phyloP scores from a whole-genome alignment of 1,140 invertebrate genomes.

The Cotesia chilonis region DNA sequence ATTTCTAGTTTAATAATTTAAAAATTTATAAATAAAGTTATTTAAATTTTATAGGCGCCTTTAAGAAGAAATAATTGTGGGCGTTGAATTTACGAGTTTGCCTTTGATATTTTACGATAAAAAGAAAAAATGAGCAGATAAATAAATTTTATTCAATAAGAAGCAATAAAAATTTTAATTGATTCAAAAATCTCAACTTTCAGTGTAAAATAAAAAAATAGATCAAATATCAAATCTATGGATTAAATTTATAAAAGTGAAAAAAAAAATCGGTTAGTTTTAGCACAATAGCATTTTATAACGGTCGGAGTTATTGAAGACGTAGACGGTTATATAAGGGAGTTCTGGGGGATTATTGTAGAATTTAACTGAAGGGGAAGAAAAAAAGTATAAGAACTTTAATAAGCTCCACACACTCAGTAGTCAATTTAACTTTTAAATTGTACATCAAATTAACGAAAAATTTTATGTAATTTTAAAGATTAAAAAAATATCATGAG shows the following conservation, averaged over 20 bases:
- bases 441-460: no score
- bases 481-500: no score
- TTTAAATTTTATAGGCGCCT: conserved; percentile 4
- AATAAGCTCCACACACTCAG: no score
- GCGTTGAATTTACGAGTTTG: not conserved
- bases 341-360: not conserved
- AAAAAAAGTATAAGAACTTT: conserved; percentile 19
- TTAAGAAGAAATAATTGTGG: conserved; percentile 7
- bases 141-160: no score
- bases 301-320: conserved; percentile 13
- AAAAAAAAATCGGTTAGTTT: conserved; percentile 11
- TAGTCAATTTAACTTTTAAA: no score
- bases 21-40: conserved; percentile 6
- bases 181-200: no score
- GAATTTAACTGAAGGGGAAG: not conserved
- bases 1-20: not conserved
- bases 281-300: conserved; percentile 10
- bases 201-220: no score
- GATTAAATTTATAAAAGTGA: not conserved
- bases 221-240: not conserved
- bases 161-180: no score
- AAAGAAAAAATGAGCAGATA: not conserved
- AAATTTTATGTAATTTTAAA: no score
- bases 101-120: not conserved
- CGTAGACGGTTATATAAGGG: conserved; percentile 13